Evolutionary conservation across 2,113 vertebrate genomes (phyloP).

Genomic region (Colaptes auratus): DNA sequence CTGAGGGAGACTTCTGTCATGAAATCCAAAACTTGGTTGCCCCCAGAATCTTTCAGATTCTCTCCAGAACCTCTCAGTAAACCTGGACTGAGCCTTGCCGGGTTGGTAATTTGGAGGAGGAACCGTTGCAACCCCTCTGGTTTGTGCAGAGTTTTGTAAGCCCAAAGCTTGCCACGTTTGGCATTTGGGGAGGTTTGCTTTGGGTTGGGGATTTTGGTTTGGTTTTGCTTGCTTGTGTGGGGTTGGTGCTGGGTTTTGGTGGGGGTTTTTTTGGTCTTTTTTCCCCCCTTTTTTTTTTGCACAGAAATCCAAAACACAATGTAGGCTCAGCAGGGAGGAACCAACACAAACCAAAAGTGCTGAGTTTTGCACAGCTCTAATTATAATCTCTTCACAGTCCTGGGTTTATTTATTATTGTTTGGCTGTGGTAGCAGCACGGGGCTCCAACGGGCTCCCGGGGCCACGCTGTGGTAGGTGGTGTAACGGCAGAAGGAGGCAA

Average conservation of each 20-base stretch:
- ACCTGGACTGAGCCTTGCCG: neutral
- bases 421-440: neutral
- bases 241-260: no score
- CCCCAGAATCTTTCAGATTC: neutral
- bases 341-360: slow-evolving; percentile 61
- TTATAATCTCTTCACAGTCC: slow-evolving; percentile 59
- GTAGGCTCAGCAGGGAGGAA: slow-evolving; percentile 63
- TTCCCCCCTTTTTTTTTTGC: slow-evolving; percentile 24
- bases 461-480: neutral
- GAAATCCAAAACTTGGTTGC: neutral
- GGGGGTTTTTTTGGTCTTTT: neutral
- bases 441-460: neutral
- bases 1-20: slow-evolving; percentile 20
- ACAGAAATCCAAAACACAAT: slow-evolving; percentile 58
- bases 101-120: slow-evolving; percentile 19
- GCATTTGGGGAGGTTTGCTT: slow-evolving; percentile 43
- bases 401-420: slow-evolving; percentile 69
- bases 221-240: neutral
- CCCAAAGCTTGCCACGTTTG: neutral
- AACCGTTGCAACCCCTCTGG: neutral
- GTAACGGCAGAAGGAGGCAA: slow-evolving; percentile 15
- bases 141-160: neutral
- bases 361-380: slow-evolving; percentile 67
- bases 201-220: neutral
- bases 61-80: slow-evolving; percentile 23